phyloP scores from a whole-genome alignment of 2,888 invertebrate species.

The Lutraria lutraria region DNA sequence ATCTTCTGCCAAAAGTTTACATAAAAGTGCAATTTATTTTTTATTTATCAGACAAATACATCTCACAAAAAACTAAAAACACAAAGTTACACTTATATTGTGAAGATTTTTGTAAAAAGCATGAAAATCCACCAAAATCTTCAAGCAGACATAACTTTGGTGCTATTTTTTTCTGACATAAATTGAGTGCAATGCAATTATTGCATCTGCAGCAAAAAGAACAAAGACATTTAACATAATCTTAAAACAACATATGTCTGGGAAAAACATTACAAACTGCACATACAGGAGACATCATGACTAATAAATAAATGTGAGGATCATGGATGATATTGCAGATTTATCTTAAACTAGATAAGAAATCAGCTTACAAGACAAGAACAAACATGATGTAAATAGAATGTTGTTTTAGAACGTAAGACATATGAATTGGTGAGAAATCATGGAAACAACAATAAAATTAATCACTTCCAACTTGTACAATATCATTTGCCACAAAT shows the following conservation, averaged over 20 bases:
- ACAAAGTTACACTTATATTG: neutral
- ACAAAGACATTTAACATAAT: slow-evolving; percentile 15
- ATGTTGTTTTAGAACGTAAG: too few species aligned
- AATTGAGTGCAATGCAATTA: slow-evolving; percentile 24
- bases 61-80: neutral
- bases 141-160: neutral
- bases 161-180: neutral
- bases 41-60: neutral
- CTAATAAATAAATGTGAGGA: neutral
- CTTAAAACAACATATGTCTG: neutral
- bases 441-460: too few species aligned
- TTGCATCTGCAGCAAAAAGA: neutral
- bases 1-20: neutral
- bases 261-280: neutral
- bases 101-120: neutral
- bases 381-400: too few species aligned
- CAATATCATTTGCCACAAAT: too few species aligned
- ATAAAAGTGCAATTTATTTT: neutral
- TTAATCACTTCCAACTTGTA: too few species aligned
- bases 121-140: neutral
- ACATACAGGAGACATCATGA: neutral
- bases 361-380: too few species aligned
- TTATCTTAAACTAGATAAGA: neutral
- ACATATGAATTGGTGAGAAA: too few species aligned
- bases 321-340: neutral